Evolutionary conservation across 2,797 vertebrate genomes (phyloP).

Genomic region (Ctenochaetus hawaiiensis): DNA sequence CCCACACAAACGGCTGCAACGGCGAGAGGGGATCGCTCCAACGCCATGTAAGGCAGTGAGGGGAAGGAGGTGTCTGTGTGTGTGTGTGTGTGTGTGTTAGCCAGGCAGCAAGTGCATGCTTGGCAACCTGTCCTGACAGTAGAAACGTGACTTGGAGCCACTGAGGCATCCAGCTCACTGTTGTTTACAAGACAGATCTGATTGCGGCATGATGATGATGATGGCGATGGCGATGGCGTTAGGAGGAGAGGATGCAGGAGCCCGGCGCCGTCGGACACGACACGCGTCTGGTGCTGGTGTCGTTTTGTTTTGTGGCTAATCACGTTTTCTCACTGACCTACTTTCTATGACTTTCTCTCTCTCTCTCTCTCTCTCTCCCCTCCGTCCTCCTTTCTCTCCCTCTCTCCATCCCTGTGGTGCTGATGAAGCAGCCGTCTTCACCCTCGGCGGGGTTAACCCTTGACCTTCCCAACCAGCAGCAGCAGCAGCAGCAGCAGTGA

Average conservation of each 20-base stretch:
- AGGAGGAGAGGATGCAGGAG: slow-evolving; percentile 20
- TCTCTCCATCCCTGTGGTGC: slow-evolving; percentile 59
- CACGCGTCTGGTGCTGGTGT: slow-evolving; percentile 46
- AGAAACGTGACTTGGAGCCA: slow-evolving; percentile 48
- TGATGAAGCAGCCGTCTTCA: slow-evolving; percentile 66
- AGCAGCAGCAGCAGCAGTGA: slow-evolving; percentile 22
- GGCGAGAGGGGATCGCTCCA: slow-evolving; percentile 54
- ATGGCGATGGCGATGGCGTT: neutral
- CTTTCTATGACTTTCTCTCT: slow-evolving; percentile 61
- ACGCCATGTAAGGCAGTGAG: slow-evolving; percentile 82
- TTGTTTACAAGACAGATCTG: slow-evolving; percentile 12
- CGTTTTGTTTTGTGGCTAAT: slow-evolving; percentile 60
- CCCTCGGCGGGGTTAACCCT: slow-evolving; percentile 57
- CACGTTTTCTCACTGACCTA: slow-evolving; percentile 75
- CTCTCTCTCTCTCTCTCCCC: slow-evolving; percentile 30
- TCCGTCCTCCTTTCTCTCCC: slow-evolving; percentile 28
- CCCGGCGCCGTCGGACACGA: neutral
- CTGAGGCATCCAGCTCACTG: slow-evolving; percentile 30
- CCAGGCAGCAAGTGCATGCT: slow-evolving; percentile 59
- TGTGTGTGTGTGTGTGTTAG: slow-evolving; percentile 35
- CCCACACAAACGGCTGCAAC: slow-evolving; percentile 59
- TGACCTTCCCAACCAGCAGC: slow-evolving; percentile 51
- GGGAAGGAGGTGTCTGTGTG: slow-evolving; percentile 48
- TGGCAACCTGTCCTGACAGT: slow-evolving; percentile 67
- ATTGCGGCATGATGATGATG: neutral